A percentile compares a stretch with the other conserved stretches of the same genome.
Conservation (phyloP, 2,888 invertebrate genomes). For the Glomeris marginata region DNA sequence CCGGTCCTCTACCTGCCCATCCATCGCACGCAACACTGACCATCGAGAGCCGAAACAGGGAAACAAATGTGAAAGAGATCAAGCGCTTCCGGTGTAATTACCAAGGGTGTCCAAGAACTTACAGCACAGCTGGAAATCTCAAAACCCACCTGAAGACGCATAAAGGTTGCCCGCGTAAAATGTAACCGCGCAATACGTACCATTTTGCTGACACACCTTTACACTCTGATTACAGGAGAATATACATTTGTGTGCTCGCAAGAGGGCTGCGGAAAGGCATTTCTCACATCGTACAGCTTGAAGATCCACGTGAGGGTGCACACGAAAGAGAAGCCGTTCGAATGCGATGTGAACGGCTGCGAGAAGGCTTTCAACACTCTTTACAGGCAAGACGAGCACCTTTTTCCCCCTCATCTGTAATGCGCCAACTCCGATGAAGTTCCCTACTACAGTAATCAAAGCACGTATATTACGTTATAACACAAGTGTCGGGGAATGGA, state of each 20-base stretch:
- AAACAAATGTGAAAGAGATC: slow-evolving; percentile 41
- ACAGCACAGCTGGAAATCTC: slow-evolving; percentile 85
- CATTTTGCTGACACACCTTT: slow-evolving; percentile 8
- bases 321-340: slow-evolving; percentile 81
- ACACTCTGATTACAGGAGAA: slow-evolving; percentile 52
- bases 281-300: slow-evolving; percentile 84
- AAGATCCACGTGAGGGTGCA: slow-evolving; percentile 90
- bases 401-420: no score
- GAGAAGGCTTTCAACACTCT: slow-evolving; percentile 87
- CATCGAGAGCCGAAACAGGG: slow-evolving; percentile 45
- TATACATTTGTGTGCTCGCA: slow-evolving; percentile 83
- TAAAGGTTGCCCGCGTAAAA: slow-evolving; percentile 46
- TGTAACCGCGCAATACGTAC: no score
- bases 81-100: slow-evolving; percentile 74
- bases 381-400: slow-evolving; percentile 46
- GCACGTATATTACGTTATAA: neutral
- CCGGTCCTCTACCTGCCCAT: slow-evolving; percentile 46
- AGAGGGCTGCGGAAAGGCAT: slow-evolving; percentile 76
- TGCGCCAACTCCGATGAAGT: neutral
- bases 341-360: slow-evolving; percentile 65
- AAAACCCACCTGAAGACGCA: slow-evolving; percentile 92
- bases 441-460: neutral
- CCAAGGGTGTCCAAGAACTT: slow-evolving; percentile 71
- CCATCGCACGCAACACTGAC: slow-evolving; percentile 52
- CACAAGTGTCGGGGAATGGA: neutral